Evolutionary conservation across 2,113 vertebrate species (phyloP), one percentile per base, ranked within the genome.

Genomic region (Triplophysa rosa): DNA sequence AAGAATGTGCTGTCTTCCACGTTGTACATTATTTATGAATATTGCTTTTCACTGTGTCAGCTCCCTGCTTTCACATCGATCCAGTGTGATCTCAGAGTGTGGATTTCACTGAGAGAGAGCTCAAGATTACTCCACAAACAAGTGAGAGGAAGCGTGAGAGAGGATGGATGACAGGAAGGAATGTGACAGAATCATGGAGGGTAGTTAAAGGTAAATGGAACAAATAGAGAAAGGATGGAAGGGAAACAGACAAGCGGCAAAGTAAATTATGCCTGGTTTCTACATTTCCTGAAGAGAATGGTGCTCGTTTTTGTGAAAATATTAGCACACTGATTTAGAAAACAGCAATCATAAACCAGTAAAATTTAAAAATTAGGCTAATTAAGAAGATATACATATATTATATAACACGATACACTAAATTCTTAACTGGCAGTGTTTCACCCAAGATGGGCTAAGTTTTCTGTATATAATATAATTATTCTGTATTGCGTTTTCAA

Each of bases 11-110:
- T 86, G 90, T 63, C 10, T 54, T 65, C 61, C 5, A 17, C 65
- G 42, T 45, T 45, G 62, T 95, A 93, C 89, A 95, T 95, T 95
- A 97, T 95, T 95, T 94, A 97, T 94, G 87, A 93, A 92, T 91
- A 91, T 91, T 91, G 90, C 93, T 92, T 93, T 93, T 91, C 89
- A 90, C 91, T 86, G 84, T 88, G 91, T 94, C 93, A 92, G 92
- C 90, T 92, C 87, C 89, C 88, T 58, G 78, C 92, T 90, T 91
- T 89, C 87, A 85, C 94, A 95, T 93, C 93, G 95, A 97, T 96
- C 92, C 69, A 83, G 86, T 88, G 75, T 81, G 82, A 80, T 81
- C 71, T 84, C 64, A 47, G 63, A 52, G 45, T 40, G 81, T 68
- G 47, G 17, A 76, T 85, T 87, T 77, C 72, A 75, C 76, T 17